Evolutionary conservation across 2,797 vertebrate genomes (phyloP), one percentile per base, ranked within the genome.

Genomic region (Delichon dasypus): DNA sequence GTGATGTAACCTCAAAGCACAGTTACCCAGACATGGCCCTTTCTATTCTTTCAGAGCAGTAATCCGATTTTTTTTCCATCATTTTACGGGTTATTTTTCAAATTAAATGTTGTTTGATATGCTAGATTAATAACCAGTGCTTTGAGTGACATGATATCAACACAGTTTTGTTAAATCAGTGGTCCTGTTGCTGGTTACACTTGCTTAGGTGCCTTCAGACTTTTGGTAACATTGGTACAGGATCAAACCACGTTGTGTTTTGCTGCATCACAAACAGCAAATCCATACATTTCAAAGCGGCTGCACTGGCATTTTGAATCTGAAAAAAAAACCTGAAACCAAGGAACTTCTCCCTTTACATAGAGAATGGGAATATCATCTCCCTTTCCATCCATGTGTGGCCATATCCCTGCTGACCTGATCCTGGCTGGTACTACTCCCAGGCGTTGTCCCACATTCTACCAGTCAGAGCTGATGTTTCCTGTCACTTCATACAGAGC

Each of bases 391-490:
- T 8, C 29, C 23, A 10, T 1, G 17, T 54, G 11, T 3, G 29
- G 61, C 72, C 44, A 36, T 4, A 13, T 47, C 32, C 5, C 30
- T 25, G 72, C 66, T 57, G 76, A 15, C 51, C 75, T 16, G 21
- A 22, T 10, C 14, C 45, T 8, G 26, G 17, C 36, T n/a, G 47
- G n/a, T 14, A 6, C n/a, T 5, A 4, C 16, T 73, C 42, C 67
- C 18, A 13, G 6, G 23, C 30, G 45, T 15, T 16, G 21, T 53
- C 34, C 51, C 44, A 45, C 9, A 1, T 73, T 38, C 38, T 14
- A 3, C 1, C 3, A 15, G 16, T 32, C 7, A 3, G 5, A 1
- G 20, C 27, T 29, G 29, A 12, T 7, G 5, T 32, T 23, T 45
- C 58, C 57, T 61, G 53, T 20, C n/a, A 30, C 42, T n/a, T 34